Base-by-base conservation (phyloP, 2,888 invertebrate species). In the Tholera decimalis region DNA sequence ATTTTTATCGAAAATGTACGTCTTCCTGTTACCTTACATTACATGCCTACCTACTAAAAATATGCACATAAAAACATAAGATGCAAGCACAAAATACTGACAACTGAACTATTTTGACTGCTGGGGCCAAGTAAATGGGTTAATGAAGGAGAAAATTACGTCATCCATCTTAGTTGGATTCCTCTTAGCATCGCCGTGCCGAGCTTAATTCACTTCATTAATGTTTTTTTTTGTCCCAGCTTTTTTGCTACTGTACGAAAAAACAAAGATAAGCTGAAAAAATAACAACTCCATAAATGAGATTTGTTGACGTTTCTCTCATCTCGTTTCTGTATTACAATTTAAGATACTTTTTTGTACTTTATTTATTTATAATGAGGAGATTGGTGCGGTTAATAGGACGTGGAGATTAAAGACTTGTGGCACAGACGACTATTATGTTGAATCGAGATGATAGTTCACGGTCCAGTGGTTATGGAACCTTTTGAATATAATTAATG, bases 91-190 rank as follows among this genome's bases (percentile, higher is more conserved):
- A 60, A 70, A 83, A 77, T 78, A 83, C 87, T 85, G 84, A 85
- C 82, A 88, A 86, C 77, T 78, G 75, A 89, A 91, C 86, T 91
- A 91, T 92, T 92, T 91, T 89, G 87, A 89, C 84, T 85, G 83
- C 83, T 84, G 81, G 82, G 82, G 82, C 85, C 83, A 89, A 90
- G 86, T 88, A 92, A 93, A 93, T 92, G 89, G 92, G 91, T 93
- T 93, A 94, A 93, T 93, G 93, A 93, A 93, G 89, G 85, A 90
- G 90, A 91, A 92, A 93, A 93, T 93, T 87, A 92, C 90, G 87
- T 91, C 91, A 92, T 94, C 91, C 88, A 91, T 94, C 93, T 93
- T 93, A 92, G 91, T 92, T 91, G 91, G 88, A 92, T 91, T 90
- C 88, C 89, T 90, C 88, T 90, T 88, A 91, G 91, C 87, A 88